These are phyloP conservation scores for Acanthoscelides obtectus DNA, from an alignment of 2,888 invertebrate species.

Conservation along the genomic window DNA sequence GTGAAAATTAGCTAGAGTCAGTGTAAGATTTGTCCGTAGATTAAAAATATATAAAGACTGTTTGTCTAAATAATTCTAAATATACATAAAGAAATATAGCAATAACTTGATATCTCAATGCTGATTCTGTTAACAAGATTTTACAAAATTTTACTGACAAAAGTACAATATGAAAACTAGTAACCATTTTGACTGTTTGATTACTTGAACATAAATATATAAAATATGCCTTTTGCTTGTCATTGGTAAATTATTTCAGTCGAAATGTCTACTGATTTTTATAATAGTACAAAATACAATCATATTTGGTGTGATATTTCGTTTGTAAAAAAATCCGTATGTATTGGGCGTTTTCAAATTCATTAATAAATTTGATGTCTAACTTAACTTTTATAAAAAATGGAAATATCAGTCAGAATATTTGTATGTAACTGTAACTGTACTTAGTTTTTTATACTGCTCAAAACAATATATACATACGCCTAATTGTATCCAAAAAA, in stretches of 20 bases:
- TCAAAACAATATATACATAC: constrained; percentile 37
- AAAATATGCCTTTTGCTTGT: too few species aligned
- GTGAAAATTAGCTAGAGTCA: constrained; percentile 29
- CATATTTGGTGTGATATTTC: constrained; percentile 25
- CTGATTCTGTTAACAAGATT: not conserved
- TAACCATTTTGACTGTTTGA: not conserved
- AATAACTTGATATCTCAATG: constrained; percentile 40
- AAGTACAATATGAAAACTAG: not conserved
- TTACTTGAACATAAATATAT: too few species aligned
- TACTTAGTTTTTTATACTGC: constrained; percentile 39
- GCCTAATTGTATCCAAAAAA: constrained; percentile 28
- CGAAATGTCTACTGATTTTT: not conserved
- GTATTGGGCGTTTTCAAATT: constrained; percentile 10
- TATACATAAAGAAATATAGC: constrained; percentile 36
- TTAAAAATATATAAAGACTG: constrained; percentile 37
- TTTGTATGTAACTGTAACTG: constrained; percentile 21
- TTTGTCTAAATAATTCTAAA: constrained; percentile 38
- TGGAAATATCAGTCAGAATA: constrained; percentile 17
- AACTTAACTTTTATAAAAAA: constrained; percentile 2
- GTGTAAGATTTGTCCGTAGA: constrained; percentile 38
- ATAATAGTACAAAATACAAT: constrained; percentile 15
- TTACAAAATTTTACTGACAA: not conserved
- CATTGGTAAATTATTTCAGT: not conserved
- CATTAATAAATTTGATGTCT: constrained; percentile 7
- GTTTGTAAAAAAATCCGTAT: constrained; percentile 11